A percentile compares a stretch with the other conserved stretches of the same genome.
Conservation (phyloP, 2,888 invertebrate species). For the Metallyticus violacea region DNA sequence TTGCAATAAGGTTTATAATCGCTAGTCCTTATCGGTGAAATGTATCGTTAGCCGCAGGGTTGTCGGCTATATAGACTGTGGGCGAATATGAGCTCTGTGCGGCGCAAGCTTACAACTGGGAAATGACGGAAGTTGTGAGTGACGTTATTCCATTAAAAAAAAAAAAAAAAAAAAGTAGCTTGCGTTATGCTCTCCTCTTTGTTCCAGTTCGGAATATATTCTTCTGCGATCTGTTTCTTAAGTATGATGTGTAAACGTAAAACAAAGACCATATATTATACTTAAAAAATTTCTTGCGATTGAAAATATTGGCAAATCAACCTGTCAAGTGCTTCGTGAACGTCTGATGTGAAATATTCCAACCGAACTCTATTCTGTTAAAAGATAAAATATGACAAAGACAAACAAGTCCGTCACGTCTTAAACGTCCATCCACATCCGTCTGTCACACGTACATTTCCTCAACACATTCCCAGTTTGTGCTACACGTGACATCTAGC, state of each 20-base stretch:
- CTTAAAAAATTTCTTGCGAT: background rate
- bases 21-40: background rate
- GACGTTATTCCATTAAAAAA: slow-evolving; percentile 7
- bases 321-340: too few species aligned
- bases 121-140: slow-evolving; percentile 21
- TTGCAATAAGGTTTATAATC: slow-evolving; percentile 24
- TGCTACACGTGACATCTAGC: background rate
- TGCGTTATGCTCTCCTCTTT: slow-evolving; percentile 1
- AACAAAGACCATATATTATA: background rate
- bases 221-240: background rate
- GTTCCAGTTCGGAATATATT: background rate
- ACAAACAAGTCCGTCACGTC: background rate
- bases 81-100: background rate
- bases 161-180: background rate
- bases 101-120: background rate
- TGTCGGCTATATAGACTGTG: background rate
- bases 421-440: background rate
- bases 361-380: too few species aligned
- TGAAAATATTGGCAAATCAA: background rate
- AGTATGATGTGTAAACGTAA: background rate
- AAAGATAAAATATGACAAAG: too few species aligned
- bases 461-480: background rate
- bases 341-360: too few species aligned
- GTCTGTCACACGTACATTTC: background rate
- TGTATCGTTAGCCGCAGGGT: background rate